Percentiles rank a stretch among this genome's conserved stretches.
phyloP scores from a whole-genome alignment of 2,797 vertebrate genomes.

The Chromis chromis region DNA sequence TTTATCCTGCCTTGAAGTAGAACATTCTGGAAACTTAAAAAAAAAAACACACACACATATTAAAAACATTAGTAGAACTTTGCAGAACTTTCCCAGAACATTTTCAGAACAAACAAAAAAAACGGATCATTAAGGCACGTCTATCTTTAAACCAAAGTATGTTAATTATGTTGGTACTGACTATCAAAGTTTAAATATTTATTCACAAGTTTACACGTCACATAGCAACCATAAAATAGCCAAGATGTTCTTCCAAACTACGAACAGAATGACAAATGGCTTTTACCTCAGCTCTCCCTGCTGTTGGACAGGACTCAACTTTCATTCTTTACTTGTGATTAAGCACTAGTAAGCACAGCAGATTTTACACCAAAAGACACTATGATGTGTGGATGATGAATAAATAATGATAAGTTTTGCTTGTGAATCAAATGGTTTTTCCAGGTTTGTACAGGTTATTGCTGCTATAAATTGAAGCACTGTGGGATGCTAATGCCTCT shows the following conservation, averaged over 20 bases:
- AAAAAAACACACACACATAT: too few relatives aligned
- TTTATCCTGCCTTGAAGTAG: too few relatives aligned
- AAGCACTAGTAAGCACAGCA: constrained; percentile 9
- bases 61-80: too few relatives aligned
- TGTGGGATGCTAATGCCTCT: neutral
- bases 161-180: constrained; percentile 3
- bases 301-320: neutral
- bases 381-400: neutral
- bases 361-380: constrained; percentile 5
- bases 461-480: neutral
- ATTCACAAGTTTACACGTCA: constrained; percentile 5
- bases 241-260: constrained; percentile 14
- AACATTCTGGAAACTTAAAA: too few relatives aligned
- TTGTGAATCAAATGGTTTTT: constrained; percentile 3
- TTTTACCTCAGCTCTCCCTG: neutral
- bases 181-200: constrained; percentile 1
- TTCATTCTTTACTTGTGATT: constrained; percentile 3
- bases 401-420: neutral
- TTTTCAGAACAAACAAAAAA: neutral
- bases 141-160: neutral
- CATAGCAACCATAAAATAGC: neutral
- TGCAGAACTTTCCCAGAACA: too few relatives aligned
- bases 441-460: constrained; percentile 11
- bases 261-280: constrained; percentile 7
- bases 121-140: neutral